Evolutionary conservation across 2,888 invertebrate species (phyloP), one percentile per base, ranked within the genome.

Genomic region (Caenorhabditis sp.): DNA sequence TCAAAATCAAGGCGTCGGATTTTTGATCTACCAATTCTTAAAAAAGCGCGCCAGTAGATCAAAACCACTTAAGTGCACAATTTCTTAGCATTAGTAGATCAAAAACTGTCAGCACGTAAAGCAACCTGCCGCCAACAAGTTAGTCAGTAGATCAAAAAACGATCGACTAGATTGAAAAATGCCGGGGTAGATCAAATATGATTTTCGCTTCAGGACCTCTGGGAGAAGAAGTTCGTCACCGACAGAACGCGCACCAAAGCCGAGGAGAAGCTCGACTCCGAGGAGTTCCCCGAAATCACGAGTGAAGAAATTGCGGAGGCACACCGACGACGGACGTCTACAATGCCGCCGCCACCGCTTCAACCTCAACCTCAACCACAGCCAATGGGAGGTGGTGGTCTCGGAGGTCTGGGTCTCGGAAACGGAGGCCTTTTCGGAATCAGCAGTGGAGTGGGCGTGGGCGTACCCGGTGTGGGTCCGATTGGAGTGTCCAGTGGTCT

Each of bases 191-290:
- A 72, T 26, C n/a, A 16, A 35, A 59, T 3, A n/a, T n/a, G n/a
- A n/a, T n/a, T 7, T n/a, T 10, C 22, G 10, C 12, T 38, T 38
- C 49, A 86, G 86, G 87, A 87, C 35, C 74, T 84, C 38, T 87
- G 87, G 87, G 85, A 85, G 58, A 85, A 85, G 61, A 87, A 87
- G 49, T 87, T 87, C 35, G 87, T 85, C 19, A 77, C 79, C 1
- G 68, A 80, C 19, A 22, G 51, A 12, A 41, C 64, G 12, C 16
- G 19, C 16, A 70, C 47, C 31, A 69, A 24, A 1, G 16, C 51
- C 8, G 68, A 56, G 26, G 82, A 80, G n/a, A 66, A 66, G 16
- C 49, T 80, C 2, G 80, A 66, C 16, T 73, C 80, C 7, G 86
- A 86, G 49, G 86, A 86, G 31, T 80, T 85, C 35, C 85, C 85